These are phyloP conservation scores for Eilema depressum DNA, from an alignment of 2,888 invertebrate genomes.

Conservation along the genomic window DNA sequence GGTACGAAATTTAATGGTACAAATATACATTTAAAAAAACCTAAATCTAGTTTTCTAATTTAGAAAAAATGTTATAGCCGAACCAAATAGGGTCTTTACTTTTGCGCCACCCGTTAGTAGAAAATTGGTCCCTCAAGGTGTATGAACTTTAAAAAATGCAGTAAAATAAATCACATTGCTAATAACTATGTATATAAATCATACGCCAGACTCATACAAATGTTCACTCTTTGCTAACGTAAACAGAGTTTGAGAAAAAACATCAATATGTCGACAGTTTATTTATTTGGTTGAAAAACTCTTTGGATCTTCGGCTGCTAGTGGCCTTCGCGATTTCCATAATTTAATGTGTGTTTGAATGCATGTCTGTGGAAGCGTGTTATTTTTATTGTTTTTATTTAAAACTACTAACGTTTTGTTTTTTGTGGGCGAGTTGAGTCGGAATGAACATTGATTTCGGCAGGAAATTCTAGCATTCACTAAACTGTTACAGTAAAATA, in stretches of 20 bases:
- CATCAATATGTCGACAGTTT: slow-evolving; percentile 19
- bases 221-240: slow-evolving; percentile 18
- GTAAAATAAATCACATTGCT: slow-evolving; percentile 7
- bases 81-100: too few species aligned
- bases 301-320: background rate
- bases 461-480: background rate
- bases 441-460: background rate
- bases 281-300: slow-evolving; percentile 14
- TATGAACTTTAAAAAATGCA: slow-evolving; percentile 5
- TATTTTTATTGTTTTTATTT: slow-evolving; percentile 12
- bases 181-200: slow-evolving; percentile 20
- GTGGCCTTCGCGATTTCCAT: slow-evolving; percentile 10
- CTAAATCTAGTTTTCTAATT: too few species aligned
- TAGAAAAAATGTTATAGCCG: too few species aligned
- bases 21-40: too few species aligned
- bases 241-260: slow-evolving; percentile 16
- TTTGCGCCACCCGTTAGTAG: too few species aligned
- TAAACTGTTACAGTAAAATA: too few species aligned
- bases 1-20: too few species aligned
- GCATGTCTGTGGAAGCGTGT: slow-evolving; percentile 3
- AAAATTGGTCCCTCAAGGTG: slow-evolving; percentile 8
- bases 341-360: slow-evolving; percentile 7
- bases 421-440: background rate
- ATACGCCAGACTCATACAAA: slow-evolving; percentile 17
- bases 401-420: background rate